These are phyloP conservation scores for Malurus elegans DNA, from an alignment of 2,113 vertebrate species.

Conservation along the genomic window DNA sequence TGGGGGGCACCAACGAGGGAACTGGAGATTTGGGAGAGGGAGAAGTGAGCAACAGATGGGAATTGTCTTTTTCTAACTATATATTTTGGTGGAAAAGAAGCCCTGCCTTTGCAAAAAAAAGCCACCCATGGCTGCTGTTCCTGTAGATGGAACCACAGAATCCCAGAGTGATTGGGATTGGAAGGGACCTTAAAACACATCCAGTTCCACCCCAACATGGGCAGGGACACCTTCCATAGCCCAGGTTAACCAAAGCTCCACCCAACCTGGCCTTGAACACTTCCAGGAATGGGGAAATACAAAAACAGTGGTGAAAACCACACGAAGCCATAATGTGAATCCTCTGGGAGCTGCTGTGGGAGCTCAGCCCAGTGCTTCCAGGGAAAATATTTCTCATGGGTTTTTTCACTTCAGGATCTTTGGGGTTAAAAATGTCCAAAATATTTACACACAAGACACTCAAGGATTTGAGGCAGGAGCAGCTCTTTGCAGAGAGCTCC, in stretches of 20 bases:
- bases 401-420: background rate
- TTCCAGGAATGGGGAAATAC: background rate
- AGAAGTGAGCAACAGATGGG: background rate
- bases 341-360: background rate
- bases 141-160: background rate
- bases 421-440: background rate
- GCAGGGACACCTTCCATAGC: background rate
- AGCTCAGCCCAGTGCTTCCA: background rate
- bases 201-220: background rate
- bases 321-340: background rate
- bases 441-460: background rate
- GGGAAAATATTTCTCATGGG: background rate
- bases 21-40: background rate
- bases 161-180: background rate
- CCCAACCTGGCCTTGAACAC: background rate
- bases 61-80: background rate
- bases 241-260: background rate
- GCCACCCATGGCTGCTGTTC: accelerated
- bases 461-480: background rate
- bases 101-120: accelerated
- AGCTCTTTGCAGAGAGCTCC: background rate
- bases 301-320: background rate
- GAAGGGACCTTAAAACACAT: background rate
- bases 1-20: background rate
- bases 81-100: background rate